Conservation (phyloP, 2,113 vertebrate genomes). For the Aphelocoma coerulescens region DNA sequence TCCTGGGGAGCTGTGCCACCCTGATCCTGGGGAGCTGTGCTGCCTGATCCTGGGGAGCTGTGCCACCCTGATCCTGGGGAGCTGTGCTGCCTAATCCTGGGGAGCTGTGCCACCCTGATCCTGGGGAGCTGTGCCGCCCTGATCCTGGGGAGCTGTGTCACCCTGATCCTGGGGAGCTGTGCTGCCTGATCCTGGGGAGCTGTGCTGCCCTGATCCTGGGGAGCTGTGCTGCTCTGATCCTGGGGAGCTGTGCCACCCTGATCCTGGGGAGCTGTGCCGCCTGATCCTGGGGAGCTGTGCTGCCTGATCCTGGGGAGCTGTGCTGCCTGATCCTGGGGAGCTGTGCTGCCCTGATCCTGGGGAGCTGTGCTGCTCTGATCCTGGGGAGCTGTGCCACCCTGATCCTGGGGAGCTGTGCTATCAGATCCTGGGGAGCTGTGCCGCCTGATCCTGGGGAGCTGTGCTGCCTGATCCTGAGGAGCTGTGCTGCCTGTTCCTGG, state of each 20-base stretch:
- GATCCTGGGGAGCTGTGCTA: not conserved
- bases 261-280: not conserved
- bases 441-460: not conserved
- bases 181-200: not conserved
- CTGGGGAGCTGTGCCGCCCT: not conserved
- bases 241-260: not conserved
- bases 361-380: not conserved
- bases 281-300: not conserved
- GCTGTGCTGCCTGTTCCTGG: too few relatives aligned
- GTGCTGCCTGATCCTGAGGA: too few relatives aligned
- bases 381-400: not conserved
- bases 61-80: not conserved
- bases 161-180: not conserved
- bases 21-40: not conserved
- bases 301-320: not conserved
- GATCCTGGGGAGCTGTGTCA: too few relatives aligned
- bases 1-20: not conserved
- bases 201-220: not conserved
- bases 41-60: not conserved
- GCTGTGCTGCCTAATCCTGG: not conserved
- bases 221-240: not conserved
- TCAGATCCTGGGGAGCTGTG: not conserved
- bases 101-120: not conserved
- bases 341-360: not conserved
- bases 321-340: not conserved